Evolutionary conservation across 2,797 vertebrate genomes (phyloP), one percentile per base, ranked within the genome.

Genomic region (Sebastes elongatus): DNA sequence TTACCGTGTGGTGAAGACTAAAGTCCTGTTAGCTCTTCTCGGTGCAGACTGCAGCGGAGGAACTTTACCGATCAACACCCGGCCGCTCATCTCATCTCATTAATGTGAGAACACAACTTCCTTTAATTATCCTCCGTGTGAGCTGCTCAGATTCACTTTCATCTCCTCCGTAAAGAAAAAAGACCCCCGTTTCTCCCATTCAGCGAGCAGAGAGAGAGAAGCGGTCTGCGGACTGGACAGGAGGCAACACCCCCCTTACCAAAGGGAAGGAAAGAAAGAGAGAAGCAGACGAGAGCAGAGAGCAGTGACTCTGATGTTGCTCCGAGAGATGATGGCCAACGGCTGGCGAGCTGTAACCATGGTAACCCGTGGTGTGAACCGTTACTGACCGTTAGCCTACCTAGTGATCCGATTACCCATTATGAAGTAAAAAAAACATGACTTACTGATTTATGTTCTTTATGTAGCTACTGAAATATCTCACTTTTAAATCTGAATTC

Each of bases 1-100:
- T 89, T 95, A 95, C 94, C 93, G 93, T 78, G 86, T 74, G 2
- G 80, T 80, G 10, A 89, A 85, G 63, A 71, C 84, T 77, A 85
- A 75, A 23, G 88, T 93, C 88, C 90, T 77, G 52, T 63, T 75
- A 0, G 84, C 69, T 83, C 71, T 46, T 82, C 71, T 46, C 1
- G 67, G 74, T 73, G 67, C 87, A 20, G 90, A 23, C 71, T 57
- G 89, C 61, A 92, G 86, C 35, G 89, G 93, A 75, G 88, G 81
- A 22, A 94, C 92, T 80, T 92, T 92, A 3, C 91, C 92, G 67
- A 89, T 30, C 7, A 92, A 66, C 72, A 94, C 78, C 1, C 92
- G 93, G 3, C 93, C 88, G 86, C 89, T 95, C 94, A 94, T 94
- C 82, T 42, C 38, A 16, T 42, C 35, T 14, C 35, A 38, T 42